Evolutionary conservation across 2,888 invertebrate species (phyloP), one percentile per base, ranked within the genome.

Genomic region (Tetramorium bicarinatum): DNA sequence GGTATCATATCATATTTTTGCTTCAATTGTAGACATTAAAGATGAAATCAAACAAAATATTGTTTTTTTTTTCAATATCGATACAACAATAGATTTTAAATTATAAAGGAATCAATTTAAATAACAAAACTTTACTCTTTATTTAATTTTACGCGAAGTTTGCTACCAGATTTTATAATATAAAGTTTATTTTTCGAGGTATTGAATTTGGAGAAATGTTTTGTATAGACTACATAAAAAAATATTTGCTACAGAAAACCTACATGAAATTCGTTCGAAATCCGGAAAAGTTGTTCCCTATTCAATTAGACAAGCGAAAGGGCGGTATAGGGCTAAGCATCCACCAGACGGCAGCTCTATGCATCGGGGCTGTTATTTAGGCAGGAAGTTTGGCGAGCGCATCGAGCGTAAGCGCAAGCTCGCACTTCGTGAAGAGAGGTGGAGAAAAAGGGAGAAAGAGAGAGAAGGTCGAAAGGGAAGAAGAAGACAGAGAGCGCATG

Each of bases 351-450:
- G 75, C 83, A 81, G 80, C 86, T 77, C 85, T 84, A 84, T 89
- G 85, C 90, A 90, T 91, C 91, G 90, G 91, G 91, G 90, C 88
- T 89, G 88, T 93, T 93, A 92, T 93, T 92, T 92, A 91, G 88
- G 90, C 88, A 89, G 88, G 86, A 92, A 92, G 89, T 93, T 93
- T 82, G 76, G 82, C 76, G 83, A 76, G 74, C 74, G 86, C 61
- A 38, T 41, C 29, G 52, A 44, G 38, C 56, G 44, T 41, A 59
- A 71, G 21, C 52, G 34, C 25, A 66, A 79, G 66, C 61, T 69
- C 56, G 61, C 69, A 54, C 25, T 59, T 59, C 29, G 62, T 69
- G 64, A 34, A 29, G 47, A 41, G 66, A 67, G 8, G 13, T 34
- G 67, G 34, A 29, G 47, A 1, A 59, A 29, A 41, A 62, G 52